A percentile compares a stretch with the other conserved stretches of the same genome.
Conservation (phyloP, 2,888 invertebrate genomes). For the Plutella xylostella region DNA sequence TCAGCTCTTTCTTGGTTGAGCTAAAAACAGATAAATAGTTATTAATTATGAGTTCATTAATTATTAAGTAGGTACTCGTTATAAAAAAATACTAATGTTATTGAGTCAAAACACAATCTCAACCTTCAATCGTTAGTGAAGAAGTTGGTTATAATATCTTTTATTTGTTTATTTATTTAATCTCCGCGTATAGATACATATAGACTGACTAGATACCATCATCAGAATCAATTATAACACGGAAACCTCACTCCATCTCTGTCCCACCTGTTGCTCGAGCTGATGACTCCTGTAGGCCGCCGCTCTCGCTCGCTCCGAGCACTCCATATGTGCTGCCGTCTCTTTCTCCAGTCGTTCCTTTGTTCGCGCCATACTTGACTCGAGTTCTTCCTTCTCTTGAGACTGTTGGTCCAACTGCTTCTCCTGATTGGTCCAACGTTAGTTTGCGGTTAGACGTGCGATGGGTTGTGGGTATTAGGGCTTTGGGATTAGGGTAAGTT, state of each 20-base stretch:
- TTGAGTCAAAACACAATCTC: too few relatives aligned
- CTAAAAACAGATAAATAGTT: slow-evolving; percentile 25
- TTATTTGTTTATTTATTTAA: too few relatives aligned
- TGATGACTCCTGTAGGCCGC: slow-evolving; percentile 70
- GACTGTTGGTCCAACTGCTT: slow-evolving; percentile 90
- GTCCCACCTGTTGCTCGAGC: slow-evolving; percentile 69
- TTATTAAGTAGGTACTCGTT: too few relatives aligned
- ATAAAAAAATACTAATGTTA: too few relatives aligned
- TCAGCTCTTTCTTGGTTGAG: slow-evolving; percentile 84
- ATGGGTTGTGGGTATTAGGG: slow-evolving; percentile 22
- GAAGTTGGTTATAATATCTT: too few relatives aligned
- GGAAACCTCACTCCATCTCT: too few relatives aligned
- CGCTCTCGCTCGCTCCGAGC: slow-evolving; percentile 77
- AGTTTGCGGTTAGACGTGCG: slow-evolving; percentile 28
- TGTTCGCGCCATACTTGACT: slow-evolving; percentile 82
- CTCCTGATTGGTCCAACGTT: slow-evolving; percentile 65
- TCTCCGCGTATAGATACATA: too few relatives aligned
- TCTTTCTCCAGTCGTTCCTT: slow-evolving; percentile 92
- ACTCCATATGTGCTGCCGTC: slow-evolving; percentile 87
- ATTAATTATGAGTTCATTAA: too few relatives aligned
- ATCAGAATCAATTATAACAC: too few relatives aligned
- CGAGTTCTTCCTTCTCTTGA: slow-evolving; percentile 93
- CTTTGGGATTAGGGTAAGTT: slow-evolving; percentile 14
- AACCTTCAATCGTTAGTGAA: too few relatives aligned
- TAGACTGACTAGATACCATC: too few relatives aligned